phyloP scores from a whole-genome alignment of 64 coral and sea anemone species.

The Actinia tenebrosa region DNA sequence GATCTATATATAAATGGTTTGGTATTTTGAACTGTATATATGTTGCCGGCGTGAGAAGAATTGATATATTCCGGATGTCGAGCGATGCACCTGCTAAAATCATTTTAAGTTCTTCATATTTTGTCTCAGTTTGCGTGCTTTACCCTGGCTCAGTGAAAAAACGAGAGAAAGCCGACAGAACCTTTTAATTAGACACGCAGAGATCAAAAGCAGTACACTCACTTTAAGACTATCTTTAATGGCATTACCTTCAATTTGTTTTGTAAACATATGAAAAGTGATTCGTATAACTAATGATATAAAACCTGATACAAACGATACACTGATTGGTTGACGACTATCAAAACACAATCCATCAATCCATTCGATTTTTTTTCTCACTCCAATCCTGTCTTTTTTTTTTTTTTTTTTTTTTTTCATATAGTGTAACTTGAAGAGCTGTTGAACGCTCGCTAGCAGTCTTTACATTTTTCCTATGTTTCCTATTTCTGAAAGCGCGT shows the following conservation, averaged over 20 bases:
- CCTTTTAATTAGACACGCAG: conserved; percentile 13
- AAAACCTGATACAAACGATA: not conserved
- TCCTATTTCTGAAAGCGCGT: not conserved
- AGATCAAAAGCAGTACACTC: conserved; percentile 20
- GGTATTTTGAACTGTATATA: not conserved
- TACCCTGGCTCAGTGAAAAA: not conserved
- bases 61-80: not conserved
- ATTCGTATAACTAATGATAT: not conserved
- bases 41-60: not conserved
- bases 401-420: not conserved
- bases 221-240: conserved; percentile 8
- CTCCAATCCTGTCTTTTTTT: not conserved
- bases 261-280: conserved; percentile 7
- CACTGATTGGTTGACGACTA: not conserved
- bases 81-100: not conserved
- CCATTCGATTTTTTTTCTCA: not conserved
- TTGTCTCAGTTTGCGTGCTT: not conserved
- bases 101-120: conserved; percentile 2
- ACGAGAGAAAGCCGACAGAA: not conserved
- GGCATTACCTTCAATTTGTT: conserved; percentile 6
- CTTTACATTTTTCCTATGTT: not conserved
- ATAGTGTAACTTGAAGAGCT: not conserved
- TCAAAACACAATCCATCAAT: not conserved
- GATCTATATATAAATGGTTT: conserved; percentile 1
- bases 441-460: not conserved